Conservation (phyloP, 2,888 invertebrate genomes). For the Ceriagrion tenellum region DNA sequence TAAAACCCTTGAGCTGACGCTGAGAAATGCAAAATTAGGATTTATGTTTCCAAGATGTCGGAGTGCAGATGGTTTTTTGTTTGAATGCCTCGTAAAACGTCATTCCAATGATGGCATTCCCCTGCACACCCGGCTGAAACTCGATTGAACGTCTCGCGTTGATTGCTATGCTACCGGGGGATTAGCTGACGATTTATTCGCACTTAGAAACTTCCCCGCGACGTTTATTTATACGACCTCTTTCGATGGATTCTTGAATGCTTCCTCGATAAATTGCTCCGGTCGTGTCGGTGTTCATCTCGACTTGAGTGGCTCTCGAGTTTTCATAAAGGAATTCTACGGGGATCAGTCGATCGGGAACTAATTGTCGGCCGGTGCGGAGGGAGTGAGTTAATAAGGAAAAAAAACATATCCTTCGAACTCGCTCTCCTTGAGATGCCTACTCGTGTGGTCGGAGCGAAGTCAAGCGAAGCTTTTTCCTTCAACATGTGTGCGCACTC, state of each 20-base stretch:
- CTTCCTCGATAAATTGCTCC: not conserved
- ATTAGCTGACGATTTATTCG: not conserved
- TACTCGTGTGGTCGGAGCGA: not conserved
- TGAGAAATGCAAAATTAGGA: not conserved
- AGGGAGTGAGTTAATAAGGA: too few species aligned
- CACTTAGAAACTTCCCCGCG: not conserved
- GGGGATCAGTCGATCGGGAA: not conserved
- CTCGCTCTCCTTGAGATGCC: slow-evolving; percentile 12
- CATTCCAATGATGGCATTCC: not conserved
- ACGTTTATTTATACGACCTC: not conserved
- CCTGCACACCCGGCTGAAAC: not conserved
- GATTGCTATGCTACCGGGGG: not conserved
- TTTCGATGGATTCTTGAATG: not conserved
- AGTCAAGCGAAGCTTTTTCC: not conserved
- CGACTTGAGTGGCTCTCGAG: not conserved
- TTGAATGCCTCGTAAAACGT: not conserved
- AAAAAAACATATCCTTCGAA: not conserved
- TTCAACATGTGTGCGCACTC: not conserved
- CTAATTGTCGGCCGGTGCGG: not conserved
- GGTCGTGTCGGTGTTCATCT: not conserved
- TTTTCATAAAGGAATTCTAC: not conserved
- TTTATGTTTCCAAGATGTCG: slow-evolving; percentile 19
- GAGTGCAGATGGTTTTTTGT: slow-evolving; percentile 19
- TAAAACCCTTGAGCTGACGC: too few species aligned
- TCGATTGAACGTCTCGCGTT: not conserved